Base-by-base conservation (phyloP, 2,113 vertebrate species). In the Isurus oxyrinchus region DNA sequence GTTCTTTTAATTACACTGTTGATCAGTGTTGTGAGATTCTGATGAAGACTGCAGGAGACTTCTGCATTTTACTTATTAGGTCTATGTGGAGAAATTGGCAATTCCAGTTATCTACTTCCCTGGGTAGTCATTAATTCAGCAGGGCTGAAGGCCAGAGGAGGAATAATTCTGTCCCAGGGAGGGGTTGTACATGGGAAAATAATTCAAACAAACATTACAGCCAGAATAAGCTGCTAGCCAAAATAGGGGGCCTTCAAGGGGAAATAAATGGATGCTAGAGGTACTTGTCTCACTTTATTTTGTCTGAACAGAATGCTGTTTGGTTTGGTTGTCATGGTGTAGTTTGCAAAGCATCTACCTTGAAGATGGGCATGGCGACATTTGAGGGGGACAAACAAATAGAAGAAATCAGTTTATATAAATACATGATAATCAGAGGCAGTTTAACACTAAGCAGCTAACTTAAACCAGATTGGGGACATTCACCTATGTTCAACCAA, bases 281-380 rank as follows among this genome's bases (percentile, higher is more conserved):
- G 13, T 57, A 40, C n/a, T 40, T 94, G 59, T 23, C 59, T 94
- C 59, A 94, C 35, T n/a, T 66, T 94, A 63, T 94, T 66, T 94
- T 66, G 90, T 66, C 59, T 94, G 59, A 94, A 63, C 35, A n/a
- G 59, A 94, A 63, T 44, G 59, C 90, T 94, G 90, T 61, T 63
- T 84, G 79, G n/a, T 93, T 91, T 93, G 90, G 59, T 94, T 94
- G 90, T 25, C 59, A 94, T 40, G 16, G 90, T 94, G 57, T 40
- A 63, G 31, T 66, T 66, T 63, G 90, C 2, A 23, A 63, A 63
- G 14, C 19, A 63, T 61, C 19, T 31, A 63, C 35, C 59, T 66
- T 94, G n/a, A 63, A 94, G 61, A 94, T 8, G 10, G 90, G 2
- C 2, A 10, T 63, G 6, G 16, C 2, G 5, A 61, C 90, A 23